Base-by-base conservation (phyloP, 2,888 invertebrate genomes). In the Lasioglossum malachurum region DNA sequence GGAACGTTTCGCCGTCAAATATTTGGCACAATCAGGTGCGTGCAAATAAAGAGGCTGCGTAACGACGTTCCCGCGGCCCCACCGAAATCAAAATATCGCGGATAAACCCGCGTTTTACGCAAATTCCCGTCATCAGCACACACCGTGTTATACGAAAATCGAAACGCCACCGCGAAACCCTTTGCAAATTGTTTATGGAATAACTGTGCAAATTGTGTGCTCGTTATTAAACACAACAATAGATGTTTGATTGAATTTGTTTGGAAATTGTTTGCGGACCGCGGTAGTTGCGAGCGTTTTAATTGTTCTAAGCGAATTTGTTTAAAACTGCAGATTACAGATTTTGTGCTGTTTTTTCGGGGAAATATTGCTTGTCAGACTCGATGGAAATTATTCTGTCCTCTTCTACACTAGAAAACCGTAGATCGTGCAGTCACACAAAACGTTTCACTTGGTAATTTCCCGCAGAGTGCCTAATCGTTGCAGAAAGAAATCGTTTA, bases 11-110 rank as follows among this genome's bases (percentile, higher is more conserved):
- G 74, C 74, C 72, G 78, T 53, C 89, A 89, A 88, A 89, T 88
- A 88, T 89, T 89, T 89, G 86, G 74, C 80, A 80, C 86, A 89
- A 89, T 89, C 88, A 89, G 84, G 49, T 78, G 83, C 78, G 67
- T 78, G 88, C 75, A 84, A 89, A 76, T 80, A 76, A 74, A 79
- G 35, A 35, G 44, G 31, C 44, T 23, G 41, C 31, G 31, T 44
- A 73, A n/a, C 57, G 35, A 74, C 35, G 31, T 79, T 74, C 46
- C 79, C 19, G 44, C 19, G 44, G 46, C n/a, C 46, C 31, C 67
- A 46, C n/a, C 4, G 19, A n/a, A 64, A 73, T 46, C 74, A 74
- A 79, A 79, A 79, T 73, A 73, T 79, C 72, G 44, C 12, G 41
- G 35, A 35, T 35, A 67, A 67, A 67, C 67, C 35, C 16, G 16